phyloP scores from a whole-genome alignment of 2,113 vertebrate genomes.

The Equus przewalskii region DNA sequence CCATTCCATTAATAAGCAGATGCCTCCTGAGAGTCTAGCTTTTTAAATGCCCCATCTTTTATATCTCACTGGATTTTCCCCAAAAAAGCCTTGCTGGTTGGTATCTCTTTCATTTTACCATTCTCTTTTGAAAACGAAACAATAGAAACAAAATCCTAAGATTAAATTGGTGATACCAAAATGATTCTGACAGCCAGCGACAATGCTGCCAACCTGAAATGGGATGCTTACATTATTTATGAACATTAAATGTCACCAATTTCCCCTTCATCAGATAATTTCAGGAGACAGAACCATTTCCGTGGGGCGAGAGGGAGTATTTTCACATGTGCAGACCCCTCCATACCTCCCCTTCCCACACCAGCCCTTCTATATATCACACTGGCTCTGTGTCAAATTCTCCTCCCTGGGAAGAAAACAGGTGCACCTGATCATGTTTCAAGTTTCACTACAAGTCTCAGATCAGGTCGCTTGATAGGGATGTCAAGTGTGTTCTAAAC shows the following conservation, averaged over 20 bases:
- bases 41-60: conserved; percentile 61
- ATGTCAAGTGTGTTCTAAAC: conserved; percentile 62
- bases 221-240: conserved; percentile 79
- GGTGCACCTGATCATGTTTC: conserved; percentile 54
- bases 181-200: conserved; percentile 75
- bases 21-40: conserved; percentile 64
- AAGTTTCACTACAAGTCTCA: conserved; percentile 67
- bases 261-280: conserved; percentile 76
- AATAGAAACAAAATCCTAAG: conserved; percentile 73
- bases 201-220: conserved; percentile 47
- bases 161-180: conserved; percentile 70
- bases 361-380: background rate
- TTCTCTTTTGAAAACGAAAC: conserved; percentile 69
- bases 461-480: background rate
- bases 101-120: conserved; percentile 72
- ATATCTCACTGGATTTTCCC: conserved; percentile 65
- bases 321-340: background rate
- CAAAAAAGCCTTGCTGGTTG: conserved; percentile 61
- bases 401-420: conserved; percentile 54
- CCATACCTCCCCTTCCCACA: background rate
- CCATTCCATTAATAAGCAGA: conserved; percentile 77
- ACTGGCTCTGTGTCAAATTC: conserved; percentile 22
- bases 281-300: conserved; percentile 61
- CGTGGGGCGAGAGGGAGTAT: background rate
- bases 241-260: conserved; percentile 79